Percentiles rank a stretch among this genome's conserved stretches.
These are phyloP conservation scores for Drosophila acutilabella DNA, from an alignment of 2,888 invertebrate genomes.

Conservation along the genomic window DNA sequence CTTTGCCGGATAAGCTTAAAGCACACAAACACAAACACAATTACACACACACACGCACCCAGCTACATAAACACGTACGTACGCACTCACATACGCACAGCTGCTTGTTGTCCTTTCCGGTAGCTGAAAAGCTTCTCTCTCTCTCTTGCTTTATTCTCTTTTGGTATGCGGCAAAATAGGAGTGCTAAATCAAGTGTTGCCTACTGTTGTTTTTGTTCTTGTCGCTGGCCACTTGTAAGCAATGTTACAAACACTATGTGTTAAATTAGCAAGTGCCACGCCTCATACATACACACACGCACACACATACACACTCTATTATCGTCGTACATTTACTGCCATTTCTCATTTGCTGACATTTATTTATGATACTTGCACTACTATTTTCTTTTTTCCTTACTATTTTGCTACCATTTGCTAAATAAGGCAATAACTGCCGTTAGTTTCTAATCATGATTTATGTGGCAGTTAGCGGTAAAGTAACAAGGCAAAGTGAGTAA, in stretches of 20 bases:
- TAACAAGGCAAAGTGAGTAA: too few relatives aligned
- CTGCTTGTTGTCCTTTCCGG: constrained; percentile 23
- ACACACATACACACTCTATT: not conserved
- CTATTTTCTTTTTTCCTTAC: not conserved
- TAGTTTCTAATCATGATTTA: constrained; percentile 15
- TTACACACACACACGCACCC: not conserved
- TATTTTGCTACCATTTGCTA: constrained; percentile 8
- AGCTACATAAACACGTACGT: not conserved
- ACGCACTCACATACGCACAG: not conserved
- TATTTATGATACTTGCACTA: not conserved
- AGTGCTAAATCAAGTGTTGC: constrained; percentile 32
- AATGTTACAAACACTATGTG: too few relatives aligned
- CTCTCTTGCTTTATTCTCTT: not conserved
- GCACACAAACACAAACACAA: constrained; percentile 13
- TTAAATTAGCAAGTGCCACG: constrained; percentile 44
- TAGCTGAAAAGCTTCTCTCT: constrained; percentile 10
- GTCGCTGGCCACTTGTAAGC: constrained; percentile 49
- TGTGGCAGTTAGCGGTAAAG: not conserved
- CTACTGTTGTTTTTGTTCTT: constrained; percentile 5
- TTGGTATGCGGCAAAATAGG: constrained; percentile 19
- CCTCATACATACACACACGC: constrained; percentile 21
- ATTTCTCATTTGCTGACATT: constrained; percentile 1
- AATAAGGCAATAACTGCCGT: constrained; percentile 15
- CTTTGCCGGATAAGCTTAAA: constrained; percentile 53
- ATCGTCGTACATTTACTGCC: constrained; percentile 4